phyloP scores from a whole-genome alignment of 2,113 vertebrate genomes.

The Ageneiosus marmoratus region DNA sequence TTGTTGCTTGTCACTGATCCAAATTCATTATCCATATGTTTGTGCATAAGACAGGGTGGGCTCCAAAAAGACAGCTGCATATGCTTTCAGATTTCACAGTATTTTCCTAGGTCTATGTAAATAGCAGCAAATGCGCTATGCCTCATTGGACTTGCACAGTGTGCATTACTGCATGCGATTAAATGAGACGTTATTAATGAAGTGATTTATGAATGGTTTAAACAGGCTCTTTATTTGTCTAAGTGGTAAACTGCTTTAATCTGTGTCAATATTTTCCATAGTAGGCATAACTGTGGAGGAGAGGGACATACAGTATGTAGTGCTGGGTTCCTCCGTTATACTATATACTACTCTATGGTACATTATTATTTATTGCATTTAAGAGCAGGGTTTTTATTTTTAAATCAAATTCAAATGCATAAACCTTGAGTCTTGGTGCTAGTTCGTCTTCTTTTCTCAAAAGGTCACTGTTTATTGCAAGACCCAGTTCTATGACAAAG shows the following conservation, averaged over 20 bases:
- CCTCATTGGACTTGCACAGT: constrained; percentile 19
- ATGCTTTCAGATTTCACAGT: background rate
- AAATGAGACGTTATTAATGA: constrained; percentile 34
- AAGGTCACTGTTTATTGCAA: too few relatives aligned
- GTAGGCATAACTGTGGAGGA: background rate
- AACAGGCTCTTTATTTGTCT: constrained; percentile 19
- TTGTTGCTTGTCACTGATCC: background rate
- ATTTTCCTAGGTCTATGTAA: constrained; percentile 2
- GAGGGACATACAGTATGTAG: background rate
- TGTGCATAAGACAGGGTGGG: constrained; percentile 10
- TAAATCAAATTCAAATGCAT: background rate
- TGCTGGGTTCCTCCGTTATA: background rate
- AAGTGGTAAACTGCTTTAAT: constrained; percentile 19
- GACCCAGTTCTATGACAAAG: too few relatives aligned
- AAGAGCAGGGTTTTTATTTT: background rate
- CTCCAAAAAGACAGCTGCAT: background rate
- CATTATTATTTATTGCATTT: background rate
- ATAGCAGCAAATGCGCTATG: constrained; percentile 16
- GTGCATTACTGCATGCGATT: background rate
- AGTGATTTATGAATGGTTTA: constrained; percentile 42
- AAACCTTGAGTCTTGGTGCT: background rate
- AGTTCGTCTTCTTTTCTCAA: background rate
- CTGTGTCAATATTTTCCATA: constrained; percentile 15
- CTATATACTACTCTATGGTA: background rate
- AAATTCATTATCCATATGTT: background rate